Evolutionary conservation across 2,113 vertebrate species (phyloP), one percentile per base, ranked within the genome.

Genomic region (Zootoca vivipara): DNA sequence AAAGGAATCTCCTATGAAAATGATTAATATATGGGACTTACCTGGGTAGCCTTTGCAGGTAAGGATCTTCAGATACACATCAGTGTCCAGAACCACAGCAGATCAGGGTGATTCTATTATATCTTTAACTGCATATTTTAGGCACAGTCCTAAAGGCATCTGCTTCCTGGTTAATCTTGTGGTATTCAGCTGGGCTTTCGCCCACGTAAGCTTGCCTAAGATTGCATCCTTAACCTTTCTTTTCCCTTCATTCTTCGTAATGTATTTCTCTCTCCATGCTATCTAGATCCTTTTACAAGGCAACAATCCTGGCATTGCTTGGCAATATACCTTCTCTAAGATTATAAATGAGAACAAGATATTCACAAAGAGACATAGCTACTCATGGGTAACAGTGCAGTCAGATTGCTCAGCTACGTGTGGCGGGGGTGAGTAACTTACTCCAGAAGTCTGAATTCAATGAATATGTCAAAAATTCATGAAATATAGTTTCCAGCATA

Each of bases 271-370:
- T 16, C 87, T 69, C 89, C 74, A 69, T 38, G 18, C 33, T 81
- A 7, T 92, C 1, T 89, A 99, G 99, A 97, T 99, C 89, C 97
- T 99, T 28, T 96, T 98, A 89, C 99, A 99, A 97, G 99, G 98
- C 89, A 98, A 97, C 96, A 99, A 99, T 93, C 98, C 98, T 0
- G 98, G 99, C 0, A 97, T 99, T 86, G 82, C 97, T 46, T 99
- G 99, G 99, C 98, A 98, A 94, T 99, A 99, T 46, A 98, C 98
- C 0, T 96, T 99, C 92, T 97, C 98, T 65, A 97, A 97, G 92
- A 87, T 26, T 82, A 58, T 5, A 77, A 94, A 69, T 24, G 96
- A 95, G 86, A 97, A 95, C 52, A 96, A 94, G 89, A 94, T 92
- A 0, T 92, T 94, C 1, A 93, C 96, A 42, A 97, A 94, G 89